Evolutionary conservation across 1,140 invertebrate species (phyloP), one percentile per base, ranked within the genome.

Genomic region (Dreissena rostriformis): DNA sequence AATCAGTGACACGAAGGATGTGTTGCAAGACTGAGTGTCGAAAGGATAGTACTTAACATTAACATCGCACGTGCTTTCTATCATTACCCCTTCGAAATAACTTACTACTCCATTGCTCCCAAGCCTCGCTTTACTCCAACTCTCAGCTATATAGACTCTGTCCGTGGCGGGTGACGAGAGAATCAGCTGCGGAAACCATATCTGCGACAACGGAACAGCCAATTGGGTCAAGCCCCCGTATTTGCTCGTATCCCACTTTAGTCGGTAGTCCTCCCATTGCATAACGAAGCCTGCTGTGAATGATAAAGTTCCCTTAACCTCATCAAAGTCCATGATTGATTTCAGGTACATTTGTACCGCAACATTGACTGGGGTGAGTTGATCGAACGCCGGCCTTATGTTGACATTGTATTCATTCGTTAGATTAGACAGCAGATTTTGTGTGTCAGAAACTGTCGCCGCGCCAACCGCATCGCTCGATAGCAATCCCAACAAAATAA

Each of bases 21-120:
- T 39, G 39, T 39, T 39, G 39, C 39, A 39, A 39, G 39, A 39
- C 39, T 39, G 39, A 39, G 8, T 39, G 8, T 39, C 39, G 39
- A 5, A 39, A 5, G 39, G 39, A 39, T 39, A 39, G 8, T 39
- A 39, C 39, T 39, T 39, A 39, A 39, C 39, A 39, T 39, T 39
- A 5, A 39, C 39, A 39, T 39, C 39, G 17, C 63, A 22, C 22
- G 98, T 99, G 93, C 97, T 98, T 96, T 99, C 96, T 93, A 99
- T 99, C 91, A 99, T 28, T 28, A 66, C 63, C 26, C n/a, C 71
- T 5, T 67, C 71, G 4, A 55, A 19, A 79, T 79, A 87, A 2
- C 8, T 7, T 7, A 68, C 22, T 22, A 17, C 19, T 61, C 80
- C 55, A n/a, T 28, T 29, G 8, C 17, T 10, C 28, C 53, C 19